Evolutionary conservation across 1,140 invertebrate species (phyloP).

Genomic region (Lysiphlebus fabarum): DNA sequence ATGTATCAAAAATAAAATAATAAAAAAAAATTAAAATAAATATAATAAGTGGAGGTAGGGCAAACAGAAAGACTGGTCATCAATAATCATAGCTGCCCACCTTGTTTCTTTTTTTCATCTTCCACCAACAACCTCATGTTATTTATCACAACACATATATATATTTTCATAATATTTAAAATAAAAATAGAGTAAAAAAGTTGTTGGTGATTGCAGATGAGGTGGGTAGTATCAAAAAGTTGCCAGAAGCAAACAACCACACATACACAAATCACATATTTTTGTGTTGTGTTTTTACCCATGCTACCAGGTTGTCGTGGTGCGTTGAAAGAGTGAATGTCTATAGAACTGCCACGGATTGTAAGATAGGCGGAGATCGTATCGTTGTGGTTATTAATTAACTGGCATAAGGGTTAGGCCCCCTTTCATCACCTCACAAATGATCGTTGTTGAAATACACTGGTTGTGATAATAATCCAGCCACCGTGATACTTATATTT

Average conservation of each 20-base stretch:
- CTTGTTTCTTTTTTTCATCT: slow-evolving; percentile 8
- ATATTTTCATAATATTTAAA: too few relatives aligned
- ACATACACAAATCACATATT: too few relatives aligned
- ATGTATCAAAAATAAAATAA: neutral
- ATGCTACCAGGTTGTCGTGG: slow-evolving; percentile 45
- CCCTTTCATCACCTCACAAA: slow-evolving; percentile 52
- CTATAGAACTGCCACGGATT: slow-evolving; percentile 27
- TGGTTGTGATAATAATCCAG: too few relatives aligned
- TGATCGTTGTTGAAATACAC: slow-evolving; percentile 29
- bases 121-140: neutral
- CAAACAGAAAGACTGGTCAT: slow-evolving; percentile 37
- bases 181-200: too few relatives aligned
- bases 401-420: slow-evolving; percentile 51
- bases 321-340: neutral
- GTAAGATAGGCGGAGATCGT: slow-evolving; percentile 52
- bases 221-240: neutral
- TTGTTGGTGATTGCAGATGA: neutral
- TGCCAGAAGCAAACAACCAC: neutral
- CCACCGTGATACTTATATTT: too few relatives aligned
- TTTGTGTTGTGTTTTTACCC: slow-evolving; percentile 19
- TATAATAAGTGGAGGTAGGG: neutral
- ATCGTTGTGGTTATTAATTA: slow-evolving; percentile 55
- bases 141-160: too few relatives aligned
- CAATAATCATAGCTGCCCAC: slow-evolving; percentile 23
- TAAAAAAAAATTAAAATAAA: slow-evolving; percentile 1